phyloP scores from a whole-genome alignment of 1,140 invertebrate species.

The Brachionus manjavacas region DNA sequence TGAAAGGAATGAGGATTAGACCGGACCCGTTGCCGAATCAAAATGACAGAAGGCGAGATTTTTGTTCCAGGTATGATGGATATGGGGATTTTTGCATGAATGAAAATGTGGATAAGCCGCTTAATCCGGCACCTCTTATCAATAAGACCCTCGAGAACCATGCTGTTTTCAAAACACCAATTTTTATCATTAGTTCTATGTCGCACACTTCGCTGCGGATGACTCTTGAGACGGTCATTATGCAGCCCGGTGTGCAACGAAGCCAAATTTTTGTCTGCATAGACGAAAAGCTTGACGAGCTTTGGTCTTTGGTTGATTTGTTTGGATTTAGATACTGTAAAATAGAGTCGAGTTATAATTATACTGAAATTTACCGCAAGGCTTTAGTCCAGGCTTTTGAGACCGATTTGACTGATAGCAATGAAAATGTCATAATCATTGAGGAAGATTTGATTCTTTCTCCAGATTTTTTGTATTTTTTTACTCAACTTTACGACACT shows the following conservation, averaged over 20 bases:
- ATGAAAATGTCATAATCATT: slow-evolving; percentile 51
- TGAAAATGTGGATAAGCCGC: slow-evolving; percentile 55
- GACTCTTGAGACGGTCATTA: slow-evolving; percentile 59
- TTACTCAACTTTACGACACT: slow-evolving; percentile 55
- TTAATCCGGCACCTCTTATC: slow-evolving; percentile 56
- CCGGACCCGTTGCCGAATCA: slow-evolving; percentile 55
- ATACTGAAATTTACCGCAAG: slow-evolving; percentile 46
- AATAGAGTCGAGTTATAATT: slow-evolving; percentile 47
- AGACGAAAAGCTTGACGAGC: slow-evolving; percentile 53
- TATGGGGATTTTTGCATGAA: slow-evolving; percentile 59
- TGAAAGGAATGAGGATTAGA: slow-evolving; percentile 50
- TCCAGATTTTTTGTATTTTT: slow-evolving; percentile 59
- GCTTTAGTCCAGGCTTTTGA: slow-evolving; percentile 45
- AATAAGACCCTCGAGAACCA: slow-evolving; percentile 56
- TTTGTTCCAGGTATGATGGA: slow-evolving; percentile 57
- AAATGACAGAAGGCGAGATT: slow-evolving; percentile 55
- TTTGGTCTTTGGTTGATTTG: slow-evolving; percentile 50
- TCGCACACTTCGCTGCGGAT: slow-evolving; percentile 56
- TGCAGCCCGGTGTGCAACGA: slow-evolving; percentile 59
- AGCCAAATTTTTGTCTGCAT: slow-evolving; percentile 52
- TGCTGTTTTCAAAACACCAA: slow-evolving; percentile 57
- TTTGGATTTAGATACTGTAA: slow-evolving; percentile 52
- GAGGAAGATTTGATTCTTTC: slow-evolving; percentile 59
- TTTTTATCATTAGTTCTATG: slow-evolving; percentile 57
- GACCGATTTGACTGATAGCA: background rate